phyloP scores from a whole-genome alignment of 2,797 vertebrate species.

The Tinamus major region DNA sequence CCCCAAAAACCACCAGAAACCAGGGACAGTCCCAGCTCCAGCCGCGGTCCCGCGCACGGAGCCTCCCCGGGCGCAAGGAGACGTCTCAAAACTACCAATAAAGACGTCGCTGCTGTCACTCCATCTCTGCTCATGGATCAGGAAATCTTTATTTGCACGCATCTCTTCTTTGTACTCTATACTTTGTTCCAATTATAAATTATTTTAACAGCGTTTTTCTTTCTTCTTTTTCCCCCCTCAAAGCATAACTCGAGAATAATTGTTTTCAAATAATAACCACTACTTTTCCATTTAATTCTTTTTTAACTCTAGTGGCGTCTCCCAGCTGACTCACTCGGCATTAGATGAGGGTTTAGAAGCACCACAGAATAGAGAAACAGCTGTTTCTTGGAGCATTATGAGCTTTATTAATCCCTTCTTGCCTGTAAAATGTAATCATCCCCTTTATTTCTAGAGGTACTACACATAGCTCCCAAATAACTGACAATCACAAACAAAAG shows the following conservation, averaged over 20 bases:
- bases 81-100: constrained; percentile 22
- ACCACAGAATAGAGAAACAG: constrained; percentile 74
- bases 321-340: constrained; percentile 71
- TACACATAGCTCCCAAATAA: constrained; percentile 73
- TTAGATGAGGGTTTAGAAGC: constrained; percentile 66
- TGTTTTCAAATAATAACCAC: constrained; percentile 76
- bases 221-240: constrained; percentile 4
- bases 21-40: rapidly evolving
- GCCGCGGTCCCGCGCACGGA: rapidly evolving
- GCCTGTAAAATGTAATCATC: constrained; percentile 80
- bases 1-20: too few species aligned
- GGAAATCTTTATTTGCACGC: constrained; percentile 58
- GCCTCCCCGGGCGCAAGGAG: background rate
- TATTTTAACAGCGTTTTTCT: constrained; percentile 69
- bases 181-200: constrained; percentile 68
- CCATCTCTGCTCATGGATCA: constrained; percentile 44
- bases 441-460: constrained; percentile 79
- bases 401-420: constrained; percentile 77
- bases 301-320: constrained; percentile 62
- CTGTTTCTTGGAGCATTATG: constrained; percentile 76
- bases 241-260: constrained; percentile 77
- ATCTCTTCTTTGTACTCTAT: constrained; percentile 38
- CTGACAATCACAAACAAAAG: constrained; percentile 75
- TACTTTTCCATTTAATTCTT: constrained; percentile 70
- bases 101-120: constrained; percentile 39